Evolutionary conservation across 2,888 invertebrate species (phyloP), one percentile per base, ranked within the genome.

Genomic region (Caenorhabditis sp.): DNA sequence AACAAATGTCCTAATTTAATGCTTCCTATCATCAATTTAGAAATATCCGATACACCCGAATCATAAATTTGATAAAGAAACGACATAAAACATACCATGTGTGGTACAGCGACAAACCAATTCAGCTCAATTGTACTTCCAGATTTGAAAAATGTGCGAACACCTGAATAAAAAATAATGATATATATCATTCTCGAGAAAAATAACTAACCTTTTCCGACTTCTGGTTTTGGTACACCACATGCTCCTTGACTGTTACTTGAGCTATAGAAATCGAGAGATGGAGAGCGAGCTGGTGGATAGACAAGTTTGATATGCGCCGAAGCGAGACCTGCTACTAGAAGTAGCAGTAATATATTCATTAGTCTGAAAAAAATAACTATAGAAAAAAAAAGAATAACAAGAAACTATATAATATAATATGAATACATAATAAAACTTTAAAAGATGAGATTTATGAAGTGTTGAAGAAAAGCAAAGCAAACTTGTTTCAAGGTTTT

Each of bases 71-170:
- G n/a, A n/a, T n/a, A n/a, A n/a, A 7, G 14, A 43, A 43, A 43
- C 43, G 17, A 43, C 3, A 2, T 20, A 8, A 23, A 25, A 90
- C 92, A 91, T 90, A 94, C 94, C 90, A 92, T 91, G 88, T 96
- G 95, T 5, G 95, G 94, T 90, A 95, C 95, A 14, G 95, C 94
- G 85, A 95, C 91, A 89, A 95, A 95, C 95, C 95, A 96, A 75
- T 94, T 92, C 59, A 95, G 93, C 89, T 93, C 95, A 87, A 96
- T 92, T 76, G 91, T 91, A 74, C 94, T 92, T 63, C 95, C 95
- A 21, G 94, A 67, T 60, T 82, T 63, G 38, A 82, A 59, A 62
- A 70, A 82, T 10, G 82, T 82, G 20, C 77, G 67, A 10, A 76
- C 67, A n/a, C 80, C 78, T 76, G n/a, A n/a, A 25, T 14, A 72